Conservation (phyloP, 2,113 vertebrate species). For the Corvus moneduloides region DNA sequence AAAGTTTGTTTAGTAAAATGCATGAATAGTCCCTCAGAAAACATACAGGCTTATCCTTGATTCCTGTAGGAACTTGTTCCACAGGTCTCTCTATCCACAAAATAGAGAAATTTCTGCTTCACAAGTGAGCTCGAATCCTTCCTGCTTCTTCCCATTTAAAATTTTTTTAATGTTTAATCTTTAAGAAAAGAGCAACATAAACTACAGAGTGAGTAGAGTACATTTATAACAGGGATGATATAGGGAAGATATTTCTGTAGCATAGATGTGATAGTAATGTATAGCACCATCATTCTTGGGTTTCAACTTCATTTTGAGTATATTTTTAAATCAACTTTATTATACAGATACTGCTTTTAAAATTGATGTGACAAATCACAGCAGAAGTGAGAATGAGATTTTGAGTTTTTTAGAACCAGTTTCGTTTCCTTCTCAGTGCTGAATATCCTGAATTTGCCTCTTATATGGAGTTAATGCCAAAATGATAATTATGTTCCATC, state of each 20-base stretch:
- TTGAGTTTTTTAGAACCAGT: background rate
- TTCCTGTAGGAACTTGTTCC: background rate
- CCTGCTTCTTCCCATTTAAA: background rate
- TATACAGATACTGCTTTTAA: background rate
- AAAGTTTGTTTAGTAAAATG: background rate
- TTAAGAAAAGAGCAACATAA: background rate
- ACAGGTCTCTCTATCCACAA: background rate
- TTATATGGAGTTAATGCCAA: background rate
- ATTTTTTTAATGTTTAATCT: background rate
- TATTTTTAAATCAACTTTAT: background rate
- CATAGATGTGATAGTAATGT: background rate
- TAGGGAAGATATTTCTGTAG: background rate
- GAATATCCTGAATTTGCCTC: background rate
- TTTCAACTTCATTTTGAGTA: background rate
- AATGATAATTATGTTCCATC: background rate
- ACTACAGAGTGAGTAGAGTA: background rate
- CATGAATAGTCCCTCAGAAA: background rate
- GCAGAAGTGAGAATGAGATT: background rate
- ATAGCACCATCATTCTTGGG: background rate
- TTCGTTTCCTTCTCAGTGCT: background rate
- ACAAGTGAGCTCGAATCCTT: background rate
- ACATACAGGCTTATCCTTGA: background rate
- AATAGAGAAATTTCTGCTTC: background rate
- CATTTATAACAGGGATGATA: background rate
- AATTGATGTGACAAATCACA: background rate